phyloP scores from a whole-genome alignment of 1,140 invertebrate species.

The Grapholita molesta region DNA sequence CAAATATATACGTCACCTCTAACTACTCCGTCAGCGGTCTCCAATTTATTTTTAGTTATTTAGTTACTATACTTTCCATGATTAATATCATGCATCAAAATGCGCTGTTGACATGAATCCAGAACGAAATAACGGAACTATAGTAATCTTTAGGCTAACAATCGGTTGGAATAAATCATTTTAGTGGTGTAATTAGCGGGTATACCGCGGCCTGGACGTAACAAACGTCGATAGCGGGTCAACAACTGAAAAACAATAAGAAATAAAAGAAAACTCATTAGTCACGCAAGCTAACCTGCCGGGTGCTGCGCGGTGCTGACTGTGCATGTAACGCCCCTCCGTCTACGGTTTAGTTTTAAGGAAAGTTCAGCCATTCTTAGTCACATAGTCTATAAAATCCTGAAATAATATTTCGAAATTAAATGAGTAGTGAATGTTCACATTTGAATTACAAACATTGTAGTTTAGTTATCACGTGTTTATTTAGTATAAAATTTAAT shows the following conservation, averaged over 20 bases:
- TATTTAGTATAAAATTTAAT: too few species aligned
- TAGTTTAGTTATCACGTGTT: too few species aligned
- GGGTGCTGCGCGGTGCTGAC: slow-evolving; percentile 21
- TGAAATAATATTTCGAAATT: too few species aligned
- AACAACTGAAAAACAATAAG: slow-evolving; percentile 72
- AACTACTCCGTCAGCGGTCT: background rate
- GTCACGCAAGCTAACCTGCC: slow-evolving; percentile 53
- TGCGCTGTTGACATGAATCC: slow-evolving; percentile 43
- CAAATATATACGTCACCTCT: background rate
- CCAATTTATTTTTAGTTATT: slow-evolving; percentile 18
- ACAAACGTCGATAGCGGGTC: slow-evolving; percentile 62
- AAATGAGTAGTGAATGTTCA: too few species aligned
- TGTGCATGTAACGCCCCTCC: slow-evolving; percentile 5
- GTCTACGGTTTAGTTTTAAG: too few species aligned
- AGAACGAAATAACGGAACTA: slow-evolving; percentile 33
- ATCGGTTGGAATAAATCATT: slow-evolving; percentile 54
- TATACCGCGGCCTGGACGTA: slow-evolving; percentile 31
- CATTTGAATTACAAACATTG: too few species aligned
- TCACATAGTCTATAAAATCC: too few species aligned
- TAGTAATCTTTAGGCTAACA: slow-evolving; percentile 32
- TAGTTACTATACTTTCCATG: slow-evolving; percentile 15
- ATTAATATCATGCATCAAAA: slow-evolving; percentile 27
- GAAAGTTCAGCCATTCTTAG: too few species aligned
- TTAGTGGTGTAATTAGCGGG: slow-evolving; percentile 52
- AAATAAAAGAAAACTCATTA: slow-evolving; percentile 67